Evolutionary conservation across 2,797 vertebrate species (phyloP), one percentile per base, ranked within the genome.

Genomic region (Linurgus olivaceus): DNA sequence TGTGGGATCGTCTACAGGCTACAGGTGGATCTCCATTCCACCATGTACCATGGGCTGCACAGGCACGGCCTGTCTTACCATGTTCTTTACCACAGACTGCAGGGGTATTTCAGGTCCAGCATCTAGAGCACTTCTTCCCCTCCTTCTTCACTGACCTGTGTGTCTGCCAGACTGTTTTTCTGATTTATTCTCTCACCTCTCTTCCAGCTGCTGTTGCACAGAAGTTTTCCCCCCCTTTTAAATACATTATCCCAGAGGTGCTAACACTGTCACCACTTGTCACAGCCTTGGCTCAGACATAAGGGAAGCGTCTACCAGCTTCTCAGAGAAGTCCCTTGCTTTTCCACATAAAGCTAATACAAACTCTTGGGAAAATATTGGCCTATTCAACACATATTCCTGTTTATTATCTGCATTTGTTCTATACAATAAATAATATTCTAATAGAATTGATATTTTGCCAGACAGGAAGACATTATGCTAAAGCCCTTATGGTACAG

Each of bases 211-310:
- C 42, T 51, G 14, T 33, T 59, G 13, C 9, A 8, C 8, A 58
- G 7, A 26, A 19, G 11, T 19, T 50, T 50, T 33, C 24, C 5
- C 2, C 12, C 13, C 4, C 45, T 40, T 52, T n/a, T 6, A 78
- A 62, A 35, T 50, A 33, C 6, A 8, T 50, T 44, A 45, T 61
- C n/a, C 7, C 18, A 77, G n/a, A 45, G 13, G 10, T 2, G 1
- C 11, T 76, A 50, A 57, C 14, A 21, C 37, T 13, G 7, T 28
- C 6, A 3, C 16, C 0, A 2, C 18, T 26, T 21, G 24, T 18
- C 6, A 10, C 10, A 13, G 19, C 19, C 42, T 51, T 51, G n/a
- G 6, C 24, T 57, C 13, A 68, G 38, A 59, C 45, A 51, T 5
- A 37, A 15, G 7, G 28, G 28, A 75, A 57, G 11, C 35, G 48